Percentiles rank a stretch among this genome's conserved stretches.
phyloP scores from a whole-genome alignment of 2,113 vertebrate genomes.

The Chlorodrepanis virens region DNA sequence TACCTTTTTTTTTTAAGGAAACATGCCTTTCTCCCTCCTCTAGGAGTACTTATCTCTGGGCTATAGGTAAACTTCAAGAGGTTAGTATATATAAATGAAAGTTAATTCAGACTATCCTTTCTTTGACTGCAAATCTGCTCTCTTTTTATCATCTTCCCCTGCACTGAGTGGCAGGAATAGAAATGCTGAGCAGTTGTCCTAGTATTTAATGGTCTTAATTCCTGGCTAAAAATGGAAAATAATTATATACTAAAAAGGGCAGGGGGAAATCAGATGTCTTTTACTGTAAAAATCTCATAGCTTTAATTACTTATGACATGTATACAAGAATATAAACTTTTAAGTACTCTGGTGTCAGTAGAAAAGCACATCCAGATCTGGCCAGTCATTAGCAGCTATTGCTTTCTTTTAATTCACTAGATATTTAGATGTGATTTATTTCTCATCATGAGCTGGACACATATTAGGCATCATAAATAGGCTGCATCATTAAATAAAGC shows the following conservation, averaged over 20 bases:
- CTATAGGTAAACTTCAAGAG: neutral
- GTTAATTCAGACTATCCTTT: neutral
- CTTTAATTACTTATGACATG: neutral
- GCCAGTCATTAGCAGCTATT: neutral
- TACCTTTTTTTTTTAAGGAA: rapidly evolving
- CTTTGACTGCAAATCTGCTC: neutral
- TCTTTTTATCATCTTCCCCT: neutral
- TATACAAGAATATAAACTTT: neutral
- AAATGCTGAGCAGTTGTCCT: neutral
- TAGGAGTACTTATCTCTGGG: neutral
- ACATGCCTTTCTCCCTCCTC: neutral
- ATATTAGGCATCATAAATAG: neutral
- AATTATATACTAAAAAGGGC: slow-evolving; percentile 20
- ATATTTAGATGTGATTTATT: neutral
- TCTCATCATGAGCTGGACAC: neutral
- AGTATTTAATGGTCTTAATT: neutral
- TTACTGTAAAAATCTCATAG: neutral
- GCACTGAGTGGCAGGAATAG: neutral
- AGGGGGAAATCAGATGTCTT: neutral
- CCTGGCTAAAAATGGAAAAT: slow-evolving; percentile 14
- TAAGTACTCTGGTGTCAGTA: neutral
- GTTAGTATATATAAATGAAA: neutral
- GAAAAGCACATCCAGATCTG: neutral
- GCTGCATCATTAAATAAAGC: neutral
- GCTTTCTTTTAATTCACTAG: neutral